Evolutionary conservation across 2,797 vertebrate species (phyloP).

Genomic region (Hyperoplus lanceolatus): DNA sequence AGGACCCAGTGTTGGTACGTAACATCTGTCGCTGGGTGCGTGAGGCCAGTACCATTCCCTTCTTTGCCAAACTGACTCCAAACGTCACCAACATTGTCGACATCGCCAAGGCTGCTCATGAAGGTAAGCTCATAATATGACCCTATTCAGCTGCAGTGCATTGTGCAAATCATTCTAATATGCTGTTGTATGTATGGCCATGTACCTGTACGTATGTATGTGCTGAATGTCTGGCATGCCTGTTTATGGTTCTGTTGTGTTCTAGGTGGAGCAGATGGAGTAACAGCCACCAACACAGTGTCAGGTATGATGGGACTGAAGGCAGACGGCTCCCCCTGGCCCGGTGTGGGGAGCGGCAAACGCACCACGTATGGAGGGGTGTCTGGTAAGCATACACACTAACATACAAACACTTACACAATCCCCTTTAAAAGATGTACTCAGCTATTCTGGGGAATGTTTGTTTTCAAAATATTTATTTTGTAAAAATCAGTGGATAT

Average conservation of each 20-base stretch:
- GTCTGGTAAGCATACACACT: conserved; percentile 65
- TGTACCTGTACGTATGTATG: too few relatives aligned
- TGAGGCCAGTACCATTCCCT: conserved; percentile 91
- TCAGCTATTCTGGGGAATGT: too few relatives aligned
- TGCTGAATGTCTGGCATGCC: neutral
- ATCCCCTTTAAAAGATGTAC: neutral
- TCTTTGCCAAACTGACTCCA: conserved; percentile 98
- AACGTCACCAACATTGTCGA: conserved; percentile 89
- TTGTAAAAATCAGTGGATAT: too few relatives aligned
- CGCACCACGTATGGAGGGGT: conserved; percentile 92
- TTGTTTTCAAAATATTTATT: too few relatives aligned
- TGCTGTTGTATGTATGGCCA: too few relatives aligned
- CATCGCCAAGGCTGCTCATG: conserved; percentile 91
- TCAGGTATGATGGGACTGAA: conserved; percentile 93
- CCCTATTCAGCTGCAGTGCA: too few relatives aligned
- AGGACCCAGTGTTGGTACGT: conserved; percentile 95
- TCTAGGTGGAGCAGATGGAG: conserved; percentile 91
- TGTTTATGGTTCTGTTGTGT: conserved; percentile 11
- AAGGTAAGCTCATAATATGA: conserved; percentile 82
- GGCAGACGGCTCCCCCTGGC: conserved; percentile 91
- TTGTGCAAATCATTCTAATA: too few relatives aligned
- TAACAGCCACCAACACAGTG: conserved; percentile 95
- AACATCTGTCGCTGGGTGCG: conserved; percentile 99
- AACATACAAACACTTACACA: neutral
- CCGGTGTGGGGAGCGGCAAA: conserved; percentile 86